Evolutionary conservation across 2,113 vertebrate species (phyloP).

Genomic region (Oceanodroma tethys): DNA sequence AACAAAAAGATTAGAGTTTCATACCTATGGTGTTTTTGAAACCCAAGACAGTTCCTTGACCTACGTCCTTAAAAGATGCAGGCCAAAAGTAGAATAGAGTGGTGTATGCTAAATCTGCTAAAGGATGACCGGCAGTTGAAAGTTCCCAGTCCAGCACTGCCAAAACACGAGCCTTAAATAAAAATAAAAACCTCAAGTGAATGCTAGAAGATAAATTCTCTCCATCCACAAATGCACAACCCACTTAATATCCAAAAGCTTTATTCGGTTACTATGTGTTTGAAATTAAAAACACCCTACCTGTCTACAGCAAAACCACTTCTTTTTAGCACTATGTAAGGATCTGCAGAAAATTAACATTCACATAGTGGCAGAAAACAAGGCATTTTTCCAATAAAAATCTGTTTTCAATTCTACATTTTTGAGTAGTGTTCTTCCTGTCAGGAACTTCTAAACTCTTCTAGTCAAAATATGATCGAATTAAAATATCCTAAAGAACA

Average conservation of each 20-base stretch:
- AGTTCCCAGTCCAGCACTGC: conserved; percentile 95
- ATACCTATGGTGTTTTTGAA: conserved; percentile 60
- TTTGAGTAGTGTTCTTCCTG: background rate
- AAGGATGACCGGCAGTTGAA: conserved; percentile 89
- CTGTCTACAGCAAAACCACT: background rate
- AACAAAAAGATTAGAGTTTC: background rate
- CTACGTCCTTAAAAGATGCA: background rate
- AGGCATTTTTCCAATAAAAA: background rate
- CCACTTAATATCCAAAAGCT: background rate
- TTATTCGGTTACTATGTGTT: background rate
- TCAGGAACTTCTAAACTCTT: background rate
- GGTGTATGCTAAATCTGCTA: conserved; percentile 84
- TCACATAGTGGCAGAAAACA: background rate
- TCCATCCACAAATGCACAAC: background rate
- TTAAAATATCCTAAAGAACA: background rate
- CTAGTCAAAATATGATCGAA: background rate
- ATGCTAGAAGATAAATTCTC: background rate
- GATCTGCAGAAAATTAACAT: background rate
- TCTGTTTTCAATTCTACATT: background rate
- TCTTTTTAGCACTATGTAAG: background rate
- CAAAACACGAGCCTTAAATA: conserved; percentile 80
- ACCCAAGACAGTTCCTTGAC: background rate
- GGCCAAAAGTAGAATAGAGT: conserved; percentile 80
- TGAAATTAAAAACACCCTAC: background rate
- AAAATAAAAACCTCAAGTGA: conserved; percentile 15